These are phyloP conservation scores for Apolygus lucorum DNA, from an alignment of 1,140 invertebrate species.

Conservation along the genomic window DNA sequence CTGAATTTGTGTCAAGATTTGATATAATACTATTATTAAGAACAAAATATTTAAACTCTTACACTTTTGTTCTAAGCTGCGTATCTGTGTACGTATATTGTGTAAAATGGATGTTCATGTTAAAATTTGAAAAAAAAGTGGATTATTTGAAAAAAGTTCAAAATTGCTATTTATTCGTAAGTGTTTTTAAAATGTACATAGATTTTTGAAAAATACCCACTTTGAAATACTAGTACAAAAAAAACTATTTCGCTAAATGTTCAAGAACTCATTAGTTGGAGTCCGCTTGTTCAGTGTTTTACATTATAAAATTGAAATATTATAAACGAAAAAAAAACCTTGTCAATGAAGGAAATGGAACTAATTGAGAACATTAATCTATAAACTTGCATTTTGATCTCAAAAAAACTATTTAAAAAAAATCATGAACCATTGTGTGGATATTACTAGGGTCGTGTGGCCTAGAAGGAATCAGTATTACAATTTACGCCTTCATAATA, in stretches of 20 bases:
- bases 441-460: neutral
- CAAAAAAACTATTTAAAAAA: constrained; percentile 1
- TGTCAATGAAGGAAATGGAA: neutral
- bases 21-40: neutral
- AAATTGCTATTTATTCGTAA: neutral
- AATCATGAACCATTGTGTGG: neutral
- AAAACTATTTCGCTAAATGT: neutral
- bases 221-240: constrained; percentile 4
- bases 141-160: neutral
- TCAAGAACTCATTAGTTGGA: neutral
- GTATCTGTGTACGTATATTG: constrained; percentile 13
- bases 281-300: neutral
- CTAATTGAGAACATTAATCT: neutral
- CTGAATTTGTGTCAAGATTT: neutral
- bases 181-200: neutral
- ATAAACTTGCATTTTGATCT: constrained; percentile 14
- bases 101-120: constrained; percentile 23
- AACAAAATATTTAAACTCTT: neutral
- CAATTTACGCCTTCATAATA: neutral
- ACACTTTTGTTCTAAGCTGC: neutral
- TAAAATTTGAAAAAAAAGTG: constrained; percentile 13
- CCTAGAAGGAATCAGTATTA: neutral
- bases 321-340: neutral
- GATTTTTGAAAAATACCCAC: neutral
- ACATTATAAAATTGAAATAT: neutral